Evolutionary conservation across 2,113 vertebrate genomes (phyloP).

Genomic region (Rattus rattus): DNA sequence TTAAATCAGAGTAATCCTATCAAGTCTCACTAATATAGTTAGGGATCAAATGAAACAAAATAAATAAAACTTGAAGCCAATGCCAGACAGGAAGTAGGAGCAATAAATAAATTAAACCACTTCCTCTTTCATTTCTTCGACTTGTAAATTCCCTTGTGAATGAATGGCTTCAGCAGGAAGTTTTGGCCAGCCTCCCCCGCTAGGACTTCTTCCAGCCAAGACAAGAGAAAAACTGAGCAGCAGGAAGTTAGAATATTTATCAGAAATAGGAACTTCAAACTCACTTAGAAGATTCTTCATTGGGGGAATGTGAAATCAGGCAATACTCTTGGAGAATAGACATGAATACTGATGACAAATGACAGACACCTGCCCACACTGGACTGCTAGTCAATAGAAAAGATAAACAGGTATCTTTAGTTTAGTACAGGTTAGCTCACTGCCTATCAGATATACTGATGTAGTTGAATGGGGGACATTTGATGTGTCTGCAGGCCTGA

Average conservation of each 20-base stretch:
- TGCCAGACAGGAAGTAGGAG: background rate
- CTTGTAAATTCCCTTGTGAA: background rate
- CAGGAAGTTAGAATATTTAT: slow-evolving; percentile 11
- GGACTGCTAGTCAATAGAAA: background rate
- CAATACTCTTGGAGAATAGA: background rate
- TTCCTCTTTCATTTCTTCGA: background rate
- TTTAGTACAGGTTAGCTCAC: background rate
- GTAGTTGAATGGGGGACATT: background rate
- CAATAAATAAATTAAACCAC: background rate
- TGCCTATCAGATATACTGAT: background rate
- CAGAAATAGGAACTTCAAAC: slow-evolving; percentile 1
- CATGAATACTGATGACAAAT: background rate
- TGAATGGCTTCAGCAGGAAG: background rate
- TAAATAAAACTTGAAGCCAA: slow-evolving; percentile 9
- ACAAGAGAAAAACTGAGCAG: background rate
- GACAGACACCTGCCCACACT: background rate
- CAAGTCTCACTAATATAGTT: background rate
- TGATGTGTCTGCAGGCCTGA: background rate
- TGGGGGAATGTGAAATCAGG: background rate
- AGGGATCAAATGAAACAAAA: slow-evolving; percentile 34
- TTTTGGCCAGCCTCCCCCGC: background rate
- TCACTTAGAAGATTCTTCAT: slow-evolving; percentile 32
- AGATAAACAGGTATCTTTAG: background rate
- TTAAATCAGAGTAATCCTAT: background rate
- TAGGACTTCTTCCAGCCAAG: background rate